Percentiles rank a stretch among this genome's conserved stretches.
Conservation (phyloP, 2,113 vertebrate genomes). For the Mustela lutreola region DNA sequence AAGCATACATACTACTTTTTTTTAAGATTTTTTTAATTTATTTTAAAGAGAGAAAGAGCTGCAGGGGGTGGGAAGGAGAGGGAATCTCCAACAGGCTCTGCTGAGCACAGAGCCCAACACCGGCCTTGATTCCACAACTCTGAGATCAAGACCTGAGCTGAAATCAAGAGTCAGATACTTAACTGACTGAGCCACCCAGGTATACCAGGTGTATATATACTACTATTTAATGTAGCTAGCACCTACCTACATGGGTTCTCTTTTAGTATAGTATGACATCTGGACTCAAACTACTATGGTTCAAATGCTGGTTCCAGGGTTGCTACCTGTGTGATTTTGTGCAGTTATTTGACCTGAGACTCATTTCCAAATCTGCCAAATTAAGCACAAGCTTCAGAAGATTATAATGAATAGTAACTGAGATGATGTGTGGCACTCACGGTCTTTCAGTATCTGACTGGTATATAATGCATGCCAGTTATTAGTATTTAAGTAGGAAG, state of each 20-base stretch:
- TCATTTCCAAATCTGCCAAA: constrained; percentile 40
- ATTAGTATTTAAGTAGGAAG: neutral
- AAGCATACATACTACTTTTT: neutral
- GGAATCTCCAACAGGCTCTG: neutral
- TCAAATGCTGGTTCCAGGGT: neutral
- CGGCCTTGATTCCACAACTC: neutral
- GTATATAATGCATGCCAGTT: neutral
- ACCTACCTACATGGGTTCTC: neutral
- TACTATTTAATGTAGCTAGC: neutral
- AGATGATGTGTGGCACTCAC: neutral
- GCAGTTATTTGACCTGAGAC: neutral
- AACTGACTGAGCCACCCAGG: neutral
- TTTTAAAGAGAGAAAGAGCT: neutral
- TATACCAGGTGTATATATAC: neutral
- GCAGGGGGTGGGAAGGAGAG: neutral
- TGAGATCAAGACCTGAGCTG: neutral
- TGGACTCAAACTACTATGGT: neutral
- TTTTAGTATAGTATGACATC: neutral
- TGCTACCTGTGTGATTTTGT: neutral
- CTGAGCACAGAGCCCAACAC: neutral
- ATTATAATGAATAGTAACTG: neutral
- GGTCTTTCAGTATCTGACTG: neutral
- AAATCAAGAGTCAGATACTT: neutral
- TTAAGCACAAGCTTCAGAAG: neutral
- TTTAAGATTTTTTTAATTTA: neutral